phyloP scores from a whole-genome alignment of 2,113 vertebrate species.

The Hypanus sabinus region DNA sequence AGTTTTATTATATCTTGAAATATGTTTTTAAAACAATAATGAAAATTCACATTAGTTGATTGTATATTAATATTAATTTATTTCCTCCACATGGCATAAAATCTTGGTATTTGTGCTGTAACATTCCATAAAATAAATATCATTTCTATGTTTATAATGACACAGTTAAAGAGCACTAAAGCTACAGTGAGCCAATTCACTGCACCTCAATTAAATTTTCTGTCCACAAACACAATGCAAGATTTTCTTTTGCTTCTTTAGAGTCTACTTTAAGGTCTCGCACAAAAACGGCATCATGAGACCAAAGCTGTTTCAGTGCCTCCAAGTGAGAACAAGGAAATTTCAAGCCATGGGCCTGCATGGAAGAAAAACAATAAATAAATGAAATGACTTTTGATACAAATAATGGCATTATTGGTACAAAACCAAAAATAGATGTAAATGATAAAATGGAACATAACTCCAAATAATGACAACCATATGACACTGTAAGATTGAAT shows the following conservation, averaged over 20 bases:
- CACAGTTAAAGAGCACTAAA: conserved; percentile 25
- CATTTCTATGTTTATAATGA: conserved; percentile 9
- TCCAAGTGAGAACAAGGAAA: conserved; percentile 69
- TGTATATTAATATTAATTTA: neutral
- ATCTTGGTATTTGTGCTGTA: neutral
- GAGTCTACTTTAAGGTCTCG: conserved; percentile 60
- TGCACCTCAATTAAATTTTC: conserved; percentile 69
- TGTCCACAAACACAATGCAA: conserved; percentile 75
- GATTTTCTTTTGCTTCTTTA: conserved; percentile 64
- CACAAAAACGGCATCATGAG: conserved; percentile 52
- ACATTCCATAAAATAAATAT: neutral
- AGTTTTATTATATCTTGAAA: neutral
- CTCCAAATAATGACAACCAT: neutral
- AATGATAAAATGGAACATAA: neutral
- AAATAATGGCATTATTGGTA: neutral
- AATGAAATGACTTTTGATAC: neutral
- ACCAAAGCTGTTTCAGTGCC: conserved; percentile 72
- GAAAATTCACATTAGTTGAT: neutral
- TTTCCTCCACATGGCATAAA: neutral
- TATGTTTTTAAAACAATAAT: neutral
- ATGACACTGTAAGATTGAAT: neutral
- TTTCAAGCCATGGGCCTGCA: conserved; percentile 64
- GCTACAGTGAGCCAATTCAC: neutral
- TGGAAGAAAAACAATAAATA: neutral
- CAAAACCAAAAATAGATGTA: neutral